A percentile compares a stretch with the other conserved stretches of the same genome.
phyloP scores from a whole-genome alignment of 2,797 vertebrate species.

The Acipenser transmontanus region DNA sequence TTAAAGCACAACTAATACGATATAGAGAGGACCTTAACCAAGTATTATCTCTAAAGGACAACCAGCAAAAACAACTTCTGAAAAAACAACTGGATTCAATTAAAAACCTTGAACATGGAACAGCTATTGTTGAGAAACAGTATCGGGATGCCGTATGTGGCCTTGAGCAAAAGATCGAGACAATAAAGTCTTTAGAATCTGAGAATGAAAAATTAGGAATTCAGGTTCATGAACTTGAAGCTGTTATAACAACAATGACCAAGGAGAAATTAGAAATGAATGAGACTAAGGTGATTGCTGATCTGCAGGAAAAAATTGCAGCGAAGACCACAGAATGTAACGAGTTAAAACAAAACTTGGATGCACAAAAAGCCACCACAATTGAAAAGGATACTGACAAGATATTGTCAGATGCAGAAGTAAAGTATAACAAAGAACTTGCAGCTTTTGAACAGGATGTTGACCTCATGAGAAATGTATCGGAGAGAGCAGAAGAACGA shows the following conservation, averaged over 20 bases:
- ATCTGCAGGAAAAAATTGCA: conserved; percentile 50
- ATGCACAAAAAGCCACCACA: conserved; percentile 26
- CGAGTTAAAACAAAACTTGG: conserved; percentile 53
- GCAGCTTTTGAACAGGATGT: conserved; percentile 35
- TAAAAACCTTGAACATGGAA: conserved; percentile 70
- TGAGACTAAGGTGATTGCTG: conserved; percentile 49
- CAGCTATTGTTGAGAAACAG: conserved; percentile 54
- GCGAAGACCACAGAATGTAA: conserved; percentile 54
- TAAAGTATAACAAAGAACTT: conserved; percentile 40
- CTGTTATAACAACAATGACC: conserved; percentile 29
- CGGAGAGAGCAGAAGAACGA: conserved; percentile 40
- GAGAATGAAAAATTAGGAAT: conserved; percentile 37
- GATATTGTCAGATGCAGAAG: conserved; percentile 41
- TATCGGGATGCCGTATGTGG: conserved; percentile 46
- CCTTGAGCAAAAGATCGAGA: conserved; percentile 45
- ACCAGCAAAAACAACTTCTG: conserved; percentile 75
- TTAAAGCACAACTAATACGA: conserved; percentile 75
- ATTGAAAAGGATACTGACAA: conserved; percentile 42
- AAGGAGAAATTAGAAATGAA: conserved; percentile 30
- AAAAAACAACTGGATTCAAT: conserved; percentile 76
- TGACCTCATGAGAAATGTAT: conserved; percentile 44
- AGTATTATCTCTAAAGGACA: conserved; percentile 79
- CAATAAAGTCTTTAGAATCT: conserved; percentile 31
- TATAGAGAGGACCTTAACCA: conserved; percentile 83
- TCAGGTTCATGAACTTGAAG: conserved; percentile 39